Percentiles rank a stretch among this genome's conserved stretches.
These are phyloP conservation scores for Andrena fulva DNA, from an alignment of 2,888 invertebrate genomes.

Conservation along the genomic window DNA sequence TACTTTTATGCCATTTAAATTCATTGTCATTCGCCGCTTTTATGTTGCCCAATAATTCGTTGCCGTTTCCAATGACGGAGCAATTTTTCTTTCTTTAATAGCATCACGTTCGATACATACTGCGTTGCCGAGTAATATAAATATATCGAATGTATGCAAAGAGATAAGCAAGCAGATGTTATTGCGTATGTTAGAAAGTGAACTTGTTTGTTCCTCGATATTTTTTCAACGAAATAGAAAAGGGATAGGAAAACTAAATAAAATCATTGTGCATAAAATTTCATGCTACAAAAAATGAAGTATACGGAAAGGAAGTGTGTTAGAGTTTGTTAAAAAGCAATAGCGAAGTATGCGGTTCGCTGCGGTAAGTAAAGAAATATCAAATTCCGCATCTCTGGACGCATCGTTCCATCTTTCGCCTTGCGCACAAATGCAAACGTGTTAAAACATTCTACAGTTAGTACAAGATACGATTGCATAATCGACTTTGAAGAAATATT, in stretches of 20 bases:
- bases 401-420: not conserved
- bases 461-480: not conserved
- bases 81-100: not conserved
- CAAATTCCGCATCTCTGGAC: not conserved
- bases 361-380: not conserved
- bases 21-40: not conserved
- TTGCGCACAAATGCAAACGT: constrained; percentile 19
- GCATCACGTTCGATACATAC: not conserved
- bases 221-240: not conserved
- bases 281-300: constrained; percentile 28
- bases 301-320: constrained; percentile 9
- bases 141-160: not conserved
- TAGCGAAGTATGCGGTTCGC: not conserved
- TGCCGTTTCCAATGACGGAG: not conserved
- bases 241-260: not conserved
- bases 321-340: constrained; percentile 18
- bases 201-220: not conserved
- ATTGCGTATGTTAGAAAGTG: not conserved
- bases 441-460: constrained; percentile 26
- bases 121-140: not conserved
- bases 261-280: constrained; percentile 13
- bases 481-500: constrained; percentile 2
- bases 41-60: not conserved
- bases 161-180: not conserved
- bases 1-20: not conserved